phyloP scores from a whole-genome alignment of 1,140 invertebrate genomes.

The Aphelinus certus region DNA sequence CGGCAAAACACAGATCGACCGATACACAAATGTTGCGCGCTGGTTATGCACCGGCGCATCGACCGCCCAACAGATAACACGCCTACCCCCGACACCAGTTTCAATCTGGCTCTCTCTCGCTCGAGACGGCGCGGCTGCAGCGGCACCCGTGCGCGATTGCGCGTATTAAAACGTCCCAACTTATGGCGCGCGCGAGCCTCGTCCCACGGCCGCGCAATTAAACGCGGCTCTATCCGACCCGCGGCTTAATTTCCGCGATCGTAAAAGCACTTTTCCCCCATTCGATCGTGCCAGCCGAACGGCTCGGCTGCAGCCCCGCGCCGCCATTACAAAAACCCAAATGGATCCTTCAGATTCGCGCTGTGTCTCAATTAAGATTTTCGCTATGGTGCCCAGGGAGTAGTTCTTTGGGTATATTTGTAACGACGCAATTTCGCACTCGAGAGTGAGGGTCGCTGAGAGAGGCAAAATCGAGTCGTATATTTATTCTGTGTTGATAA shows the following conservation, averaged over 20 bases:
- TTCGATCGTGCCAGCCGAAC: too few relatives aligned
- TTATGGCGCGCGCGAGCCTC: background rate
- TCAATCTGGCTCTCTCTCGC: background rate
- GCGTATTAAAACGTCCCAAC: slow-evolving; percentile 11
- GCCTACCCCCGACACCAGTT: background rate
- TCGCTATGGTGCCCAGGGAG: too few relatives aligned
- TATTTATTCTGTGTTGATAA: background rate
- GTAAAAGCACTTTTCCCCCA: too few relatives aligned
- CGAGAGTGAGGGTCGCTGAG: too few relatives aligned
- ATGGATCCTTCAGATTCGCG: too few relatives aligned
- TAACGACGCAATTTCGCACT: too few relatives aligned
- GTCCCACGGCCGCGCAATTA: slow-evolving; percentile 2
- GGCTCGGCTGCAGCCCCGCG: too few relatives aligned
- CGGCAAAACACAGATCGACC: background rate
- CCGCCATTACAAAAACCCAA: too few relatives aligned
- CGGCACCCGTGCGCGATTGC: background rate
- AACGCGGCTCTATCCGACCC: background rate
- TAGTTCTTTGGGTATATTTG: too few relatives aligned
- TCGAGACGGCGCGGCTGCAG: background rate
- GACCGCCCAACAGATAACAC: slow-evolving; percentile 3
- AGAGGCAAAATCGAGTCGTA: too few relatives aligned
- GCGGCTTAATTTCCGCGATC: background rate
- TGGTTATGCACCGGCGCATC: background rate
- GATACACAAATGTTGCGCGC: slow-evolving; percentile 25
- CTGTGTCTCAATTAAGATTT: too few relatives aligned